These are phyloP conservation scores for Mesoligia furuncula DNA, from an alignment of 2,888 invertebrate genomes.

Conservation along the genomic window DNA sequence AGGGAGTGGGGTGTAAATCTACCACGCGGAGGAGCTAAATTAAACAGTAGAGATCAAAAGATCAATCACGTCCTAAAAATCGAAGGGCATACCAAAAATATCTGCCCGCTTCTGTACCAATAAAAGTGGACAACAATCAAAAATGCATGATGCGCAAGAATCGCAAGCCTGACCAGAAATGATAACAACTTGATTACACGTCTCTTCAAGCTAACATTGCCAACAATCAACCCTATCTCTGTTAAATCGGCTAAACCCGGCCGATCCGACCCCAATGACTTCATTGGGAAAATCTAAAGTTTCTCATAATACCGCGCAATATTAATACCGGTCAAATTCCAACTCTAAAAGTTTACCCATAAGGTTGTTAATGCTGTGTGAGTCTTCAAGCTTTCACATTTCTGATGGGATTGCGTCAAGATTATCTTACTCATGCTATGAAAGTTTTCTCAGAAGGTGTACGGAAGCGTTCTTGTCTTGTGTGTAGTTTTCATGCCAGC, in stretches of 20 bases:
- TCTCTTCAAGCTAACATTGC: neutral
- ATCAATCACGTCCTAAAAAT: neutral
- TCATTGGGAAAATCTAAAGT: conserved; percentile 66
- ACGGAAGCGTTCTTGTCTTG: conserved; percentile 50
- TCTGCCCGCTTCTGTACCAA: neutral
- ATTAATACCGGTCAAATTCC: conserved; percentile 16
- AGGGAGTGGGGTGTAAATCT: neutral
- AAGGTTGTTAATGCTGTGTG: conserved; percentile 42
- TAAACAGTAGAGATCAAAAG: neutral
- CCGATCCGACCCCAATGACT: conserved; percentile 60
- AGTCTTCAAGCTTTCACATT: conserved; percentile 65
- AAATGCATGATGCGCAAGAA: neutral
- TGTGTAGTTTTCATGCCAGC: conserved; percentile 41
- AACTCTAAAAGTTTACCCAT: conserved; percentile 9
- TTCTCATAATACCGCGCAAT: conserved; percentile 46
- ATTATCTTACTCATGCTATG: conserved; percentile 66
- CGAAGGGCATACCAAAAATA: neutral
- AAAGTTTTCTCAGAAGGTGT: conserved; percentile 66
- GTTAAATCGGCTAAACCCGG: conserved; percentile 32
- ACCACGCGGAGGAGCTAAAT: neutral
- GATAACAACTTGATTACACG: neutral
- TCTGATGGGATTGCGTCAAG: conserved; percentile 66
- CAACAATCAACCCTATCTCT: conserved; percentile 42
- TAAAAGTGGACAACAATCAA: too few species aligned
- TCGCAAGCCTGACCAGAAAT: neutral